A percentile compares a stretch with the other conserved stretches of the same genome.
These are phyloP conservation scores for Drosophila arizonae DNA, from an alignment of 1,140 invertebrate genomes.

Conservation along the genomic window DNA sequence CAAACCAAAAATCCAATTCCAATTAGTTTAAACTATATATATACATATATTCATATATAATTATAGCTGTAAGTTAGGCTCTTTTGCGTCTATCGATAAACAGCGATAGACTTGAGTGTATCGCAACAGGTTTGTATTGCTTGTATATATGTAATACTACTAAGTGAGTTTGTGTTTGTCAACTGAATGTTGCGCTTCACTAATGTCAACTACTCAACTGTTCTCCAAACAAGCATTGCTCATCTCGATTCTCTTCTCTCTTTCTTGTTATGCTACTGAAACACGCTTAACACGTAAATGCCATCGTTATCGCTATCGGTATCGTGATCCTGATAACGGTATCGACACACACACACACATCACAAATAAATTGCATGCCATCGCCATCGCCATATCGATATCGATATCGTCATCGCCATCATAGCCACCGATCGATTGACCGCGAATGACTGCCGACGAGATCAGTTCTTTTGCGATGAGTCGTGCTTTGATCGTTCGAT, in stretches of 20 bases:
- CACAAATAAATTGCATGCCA: constrained; percentile 33
- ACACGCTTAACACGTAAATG: constrained; percentile 3
- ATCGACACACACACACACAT: constrained; percentile 20
- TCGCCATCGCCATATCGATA: constrained; percentile 31
- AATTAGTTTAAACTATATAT: too few relatives aligned
- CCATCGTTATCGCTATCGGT: neutral
- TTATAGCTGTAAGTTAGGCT: constrained; percentile 12
- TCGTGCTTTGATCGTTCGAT: constrained; percentile 82
- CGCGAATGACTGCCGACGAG: constrained; percentile 82
- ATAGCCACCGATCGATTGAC: constrained; percentile 63
- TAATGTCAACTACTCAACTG: constrained; percentile 5
- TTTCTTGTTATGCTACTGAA: constrained; percentile 39
- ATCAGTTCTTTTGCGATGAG: constrained; percentile 83
- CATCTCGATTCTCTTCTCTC: constrained; percentile 57
- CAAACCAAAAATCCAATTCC: neutral
- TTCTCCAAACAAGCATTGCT: constrained; percentile 31
- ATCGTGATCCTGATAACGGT: constrained; percentile 14
- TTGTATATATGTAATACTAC: constrained; percentile 5
- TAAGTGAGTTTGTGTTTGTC: constrained; percentile 9
- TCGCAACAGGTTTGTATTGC: constrained; percentile 16
- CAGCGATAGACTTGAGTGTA: neutral
- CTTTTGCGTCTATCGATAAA: neutral
- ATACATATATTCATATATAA: too few relatives aligned
- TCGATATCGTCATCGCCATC: constrained; percentile 28
- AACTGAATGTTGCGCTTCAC: neutral